Conservation (phyloP, 1,140 invertebrate species). For the Pachypeltis micranthus region DNA sequence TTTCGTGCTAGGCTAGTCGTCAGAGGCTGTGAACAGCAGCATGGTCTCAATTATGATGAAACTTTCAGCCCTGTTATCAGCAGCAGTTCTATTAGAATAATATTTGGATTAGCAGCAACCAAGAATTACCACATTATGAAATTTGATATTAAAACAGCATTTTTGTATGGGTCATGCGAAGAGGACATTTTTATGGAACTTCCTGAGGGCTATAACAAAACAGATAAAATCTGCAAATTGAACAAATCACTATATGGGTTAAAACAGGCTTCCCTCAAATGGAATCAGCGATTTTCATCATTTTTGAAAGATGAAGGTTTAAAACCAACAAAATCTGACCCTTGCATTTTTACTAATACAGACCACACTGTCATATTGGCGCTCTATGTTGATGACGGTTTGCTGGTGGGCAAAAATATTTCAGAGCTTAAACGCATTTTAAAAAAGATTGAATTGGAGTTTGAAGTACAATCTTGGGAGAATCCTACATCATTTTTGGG, state of each 20-base stretch:
- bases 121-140: slow-evolving; percentile 32
- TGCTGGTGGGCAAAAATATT: slow-evolving; percentile 1
- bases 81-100: slow-evolving; percentile 33
- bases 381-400: slow-evolving; percentile 8
- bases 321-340: not conserved
- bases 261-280: slow-evolving; percentile 32
- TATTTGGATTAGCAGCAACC: slow-evolving; percentile 33
- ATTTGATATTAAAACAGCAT: slow-evolving; percentile 34
- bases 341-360: not conserved
- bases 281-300: slow-evolving; percentile 23
- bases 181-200: slow-evolving; percentile 7
- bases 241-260: slow-evolving; percentile 36
- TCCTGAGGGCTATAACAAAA: slow-evolving; percentile 25
- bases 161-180: slow-evolving; percentile 1
- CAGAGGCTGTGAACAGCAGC: slow-evolving; percentile 32
- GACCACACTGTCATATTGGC: slow-evolving; percentile 1
- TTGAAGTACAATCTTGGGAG: not conserved
- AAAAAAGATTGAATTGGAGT: not conserved
- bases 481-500: slow-evolving; percentile 8
- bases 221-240: slow-evolving; percentile 31
- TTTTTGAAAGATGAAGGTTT: slow-evolving; percentile 9
- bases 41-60: slow-evolving; percentile 30
- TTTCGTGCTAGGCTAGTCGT: slow-evolving; percentile 36
- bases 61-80: slow-evolving; percentile 33
- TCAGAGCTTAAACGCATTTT: not conserved